Evolutionary conservation across 2,888 invertebrate species (phyloP), one percentile per base, ranked within the genome.

Genomic region (Ophion obscuratus): DNA sequence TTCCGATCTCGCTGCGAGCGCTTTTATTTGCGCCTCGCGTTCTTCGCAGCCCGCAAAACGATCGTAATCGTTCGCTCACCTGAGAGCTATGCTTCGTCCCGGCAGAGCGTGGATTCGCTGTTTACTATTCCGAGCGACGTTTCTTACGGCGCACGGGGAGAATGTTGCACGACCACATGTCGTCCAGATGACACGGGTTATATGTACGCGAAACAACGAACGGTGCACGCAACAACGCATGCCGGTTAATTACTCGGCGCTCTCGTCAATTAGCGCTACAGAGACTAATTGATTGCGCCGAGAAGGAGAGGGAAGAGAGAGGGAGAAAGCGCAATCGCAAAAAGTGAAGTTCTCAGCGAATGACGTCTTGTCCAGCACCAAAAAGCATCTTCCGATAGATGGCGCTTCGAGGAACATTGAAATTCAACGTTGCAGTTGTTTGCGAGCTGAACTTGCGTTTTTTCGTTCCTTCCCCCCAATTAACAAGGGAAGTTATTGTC

Each of bases 251-350:
- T 87, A 87, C 83, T 85, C 80, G 80, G 61, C 84, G 83, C 66
- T 76, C 74, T 61, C 67, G 75, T 88, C 85, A 89, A 89, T 90
- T 88, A 88, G 86, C 87, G 84, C 84, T 86, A 75, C 85, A 73
- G 74, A 24, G 84, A 81, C 44, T 88, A 88, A 89, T 88, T 87
- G 88, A 86, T 87, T 77, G n/a, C 61, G 36, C 53, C 40, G 24
- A n/a, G 59, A 47, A 53, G 53, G 44, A 53, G 47, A 27, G 71
- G 64, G 68, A 40, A 17, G 36, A 44, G 20, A 9, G 73, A 40
- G 71, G 57, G 68, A 40, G 61, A 31, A 31, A 57, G 57, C 17
- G 71, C 71, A 14, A 59, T 53, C 47, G 57, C 53, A 2, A 57
- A 20, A 66, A 40, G 36, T 44, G 66, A 47, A 66, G 31, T 76